Base-by-base conservation (phyloP, 2,888 invertebrate species). In the Lymantria monacha region DNA sequence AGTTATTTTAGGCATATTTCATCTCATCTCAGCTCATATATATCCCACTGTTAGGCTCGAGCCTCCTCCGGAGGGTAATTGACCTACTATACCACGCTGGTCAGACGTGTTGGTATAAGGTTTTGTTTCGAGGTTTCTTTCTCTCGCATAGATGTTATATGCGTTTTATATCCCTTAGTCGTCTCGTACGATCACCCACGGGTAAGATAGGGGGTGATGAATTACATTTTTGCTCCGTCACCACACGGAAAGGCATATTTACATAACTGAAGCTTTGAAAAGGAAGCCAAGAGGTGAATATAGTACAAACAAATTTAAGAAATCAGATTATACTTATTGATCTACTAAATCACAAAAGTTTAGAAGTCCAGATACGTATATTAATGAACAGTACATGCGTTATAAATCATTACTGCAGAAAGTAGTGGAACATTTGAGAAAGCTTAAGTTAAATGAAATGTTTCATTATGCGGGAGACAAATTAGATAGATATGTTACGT, bases 1-100 rank as follows among this genome's bases (percentile, higher is more conserved):
- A 7, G 38, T 57, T 42, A 55, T 56, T 59, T 56, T 47, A 62
- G 60, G 60, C 46, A 44, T 42, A 38, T 11, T 50, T 45, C 46
- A 59, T 12, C n/a, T n/a, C n/a, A n/a, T n/a, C n/a, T n/a, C n/a
- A n/a, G n/a, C n/a, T n/a, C n/a, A n/a, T n/a, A n/a, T n/a, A n/a
- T n/a, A n/a, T n/a, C n/a, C n/a, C n/a, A n/a, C n/a, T n/a, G n/a
- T n/a, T n/a, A n/a, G n/a, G n/a, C n/a, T n/a, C n/a, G n/a, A n/a
- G n/a, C n/a, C n/a, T n/a, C n/a, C n/a, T n/a, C n/a, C n/a, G n/a
- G n/a, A n/a, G n/a, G n/a, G n/a, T n/a, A n/a, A n/a, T n/a, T n/a
- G n/a, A n/a, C n/a, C n/a, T n/a, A n/a, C n/a, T n/a, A n/a, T n/a
- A n/a, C n/a, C n/a, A n/a, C n/a, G n/a, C n/a, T n/a, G n/a, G n/a